Percentiles rank a stretch among this genome's conserved stretches.
These are phyloP conservation scores for Abramis brama DNA, from an alignment of 2,113 vertebrate species.

Conservation along the genomic window DNA sequence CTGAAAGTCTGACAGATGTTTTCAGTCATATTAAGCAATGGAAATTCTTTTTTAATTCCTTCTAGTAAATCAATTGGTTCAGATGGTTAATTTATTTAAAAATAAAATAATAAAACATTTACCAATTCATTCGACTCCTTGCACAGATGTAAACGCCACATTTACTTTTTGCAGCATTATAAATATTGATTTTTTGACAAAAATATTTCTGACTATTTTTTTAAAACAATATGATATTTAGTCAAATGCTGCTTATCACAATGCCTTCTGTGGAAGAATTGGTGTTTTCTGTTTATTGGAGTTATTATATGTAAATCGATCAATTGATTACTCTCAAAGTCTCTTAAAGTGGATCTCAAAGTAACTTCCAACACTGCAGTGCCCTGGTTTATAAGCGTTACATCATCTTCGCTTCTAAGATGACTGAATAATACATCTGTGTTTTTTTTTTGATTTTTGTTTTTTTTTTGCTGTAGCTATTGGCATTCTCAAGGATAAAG, in stretches of 20 bases:
- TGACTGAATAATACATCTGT: neutral
- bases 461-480: conserved; percentile 79
- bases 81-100: neutral
- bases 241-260: neutral
- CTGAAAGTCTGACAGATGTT: neutral
- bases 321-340: neutral
- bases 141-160: neutral
- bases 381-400: neutral
- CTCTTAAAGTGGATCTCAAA: neutral
- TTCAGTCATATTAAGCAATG: neutral
- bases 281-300: neutral
- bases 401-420: neutral
- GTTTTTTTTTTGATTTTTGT: neutral
- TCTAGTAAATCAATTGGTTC: neutral
- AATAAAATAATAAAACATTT: neutral
- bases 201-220: neutral
- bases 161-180: neutral
- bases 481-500: conserved; percentile 88
- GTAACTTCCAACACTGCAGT: neutral
- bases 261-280: neutral
- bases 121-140: neutral
- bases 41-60: neutral
- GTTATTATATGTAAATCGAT: neutral
- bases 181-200: neutral
- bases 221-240: neutral